Conservation (phyloP, 1,140 invertebrate species). For the Diorhabda carinulata region DNA sequence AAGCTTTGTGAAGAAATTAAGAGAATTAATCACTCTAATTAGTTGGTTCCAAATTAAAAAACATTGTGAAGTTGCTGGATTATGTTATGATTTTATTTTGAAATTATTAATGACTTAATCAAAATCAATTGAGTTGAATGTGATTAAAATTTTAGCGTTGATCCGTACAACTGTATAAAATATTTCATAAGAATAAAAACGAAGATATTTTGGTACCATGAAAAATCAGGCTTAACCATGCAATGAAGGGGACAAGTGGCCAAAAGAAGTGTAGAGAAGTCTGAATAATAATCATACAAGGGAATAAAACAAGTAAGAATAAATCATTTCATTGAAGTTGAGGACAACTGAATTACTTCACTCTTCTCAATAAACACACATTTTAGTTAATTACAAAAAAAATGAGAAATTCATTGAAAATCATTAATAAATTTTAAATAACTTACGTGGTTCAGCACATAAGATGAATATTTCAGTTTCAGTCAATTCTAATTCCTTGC, state of each 20-base stretch:
- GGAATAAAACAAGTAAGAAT: neutral
- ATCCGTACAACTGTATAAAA: neutral
- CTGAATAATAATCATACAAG: neutral
- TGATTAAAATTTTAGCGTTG: neutral
- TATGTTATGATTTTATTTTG: neutral
- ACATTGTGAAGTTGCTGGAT: neutral
- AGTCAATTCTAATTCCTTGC: constrained; percentile 56
- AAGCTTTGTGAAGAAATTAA: neutral
- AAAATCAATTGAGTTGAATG: neutral
- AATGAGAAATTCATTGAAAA: constrained; percentile 2
- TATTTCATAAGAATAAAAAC: neutral
- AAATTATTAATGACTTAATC: neutral
- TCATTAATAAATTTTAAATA: neutral
- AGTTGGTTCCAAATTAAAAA: neutral
- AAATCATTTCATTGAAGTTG: neutral
- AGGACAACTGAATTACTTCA: neutral
- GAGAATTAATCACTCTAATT: neutral
- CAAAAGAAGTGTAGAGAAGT: neutral
- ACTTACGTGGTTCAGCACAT: constrained; percentile 50
- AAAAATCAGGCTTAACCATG: neutral
- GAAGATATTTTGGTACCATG: neutral
- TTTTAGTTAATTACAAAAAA: neutral
- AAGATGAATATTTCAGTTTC: constrained; percentile 54
- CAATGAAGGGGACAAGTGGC: neutral
- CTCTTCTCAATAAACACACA: neutral